A percentile compares a stretch with the other conserved stretches of the same genome.
Conservation (phyloP, 2,113 vertebrate species). For the Ophiodon elongatus region DNA sequence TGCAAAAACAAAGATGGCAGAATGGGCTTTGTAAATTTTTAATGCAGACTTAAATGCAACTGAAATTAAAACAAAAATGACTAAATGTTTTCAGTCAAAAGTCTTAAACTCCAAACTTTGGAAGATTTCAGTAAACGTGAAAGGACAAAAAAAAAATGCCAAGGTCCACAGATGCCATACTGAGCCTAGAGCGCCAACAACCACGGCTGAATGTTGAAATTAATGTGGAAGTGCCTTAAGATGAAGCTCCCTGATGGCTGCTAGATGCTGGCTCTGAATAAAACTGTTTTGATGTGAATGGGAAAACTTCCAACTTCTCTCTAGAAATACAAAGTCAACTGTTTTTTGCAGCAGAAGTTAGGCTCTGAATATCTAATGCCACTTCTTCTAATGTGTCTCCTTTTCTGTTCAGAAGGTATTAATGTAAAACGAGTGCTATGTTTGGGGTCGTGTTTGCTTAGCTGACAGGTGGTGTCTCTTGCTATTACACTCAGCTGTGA, state of each 20-base stretch:
- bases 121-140: conserved; percentile 11
- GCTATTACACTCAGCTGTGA: background rate
- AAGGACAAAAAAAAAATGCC: conserved; percentile 48
- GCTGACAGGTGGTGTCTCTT: conserved; percentile 13
- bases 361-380: conserved; percentile 41
- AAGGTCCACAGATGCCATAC: conserved; percentile 51
- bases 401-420: conserved; percentile 24
- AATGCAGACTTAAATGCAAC: background rate
- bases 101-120: conserved; percentile 19
- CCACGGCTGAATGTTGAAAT: conserved; percentile 53
- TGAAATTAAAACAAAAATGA: background rate
- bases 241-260: conserved; percentile 58
- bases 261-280: conserved; percentile 57
- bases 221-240: conserved; percentile 56
- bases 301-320: conserved; percentile 57
- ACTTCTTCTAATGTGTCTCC: conserved; percentile 22
- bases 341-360: conserved; percentile 19
- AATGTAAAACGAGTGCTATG: conserved; percentile 3
- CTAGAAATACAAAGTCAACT: conserved; percentile 54
- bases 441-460: background rate
- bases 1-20: background rate
- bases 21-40: background rate
- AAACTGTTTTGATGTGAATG: conserved; percentile 59
- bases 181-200: conserved; percentile 44
- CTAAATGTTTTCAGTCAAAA: conserved; percentile 2